These are phyloP conservation scores for Neofelis nebulosa DNA, from an alignment of 2,113 vertebrate genomes.

Conservation along the genomic window DNA sequence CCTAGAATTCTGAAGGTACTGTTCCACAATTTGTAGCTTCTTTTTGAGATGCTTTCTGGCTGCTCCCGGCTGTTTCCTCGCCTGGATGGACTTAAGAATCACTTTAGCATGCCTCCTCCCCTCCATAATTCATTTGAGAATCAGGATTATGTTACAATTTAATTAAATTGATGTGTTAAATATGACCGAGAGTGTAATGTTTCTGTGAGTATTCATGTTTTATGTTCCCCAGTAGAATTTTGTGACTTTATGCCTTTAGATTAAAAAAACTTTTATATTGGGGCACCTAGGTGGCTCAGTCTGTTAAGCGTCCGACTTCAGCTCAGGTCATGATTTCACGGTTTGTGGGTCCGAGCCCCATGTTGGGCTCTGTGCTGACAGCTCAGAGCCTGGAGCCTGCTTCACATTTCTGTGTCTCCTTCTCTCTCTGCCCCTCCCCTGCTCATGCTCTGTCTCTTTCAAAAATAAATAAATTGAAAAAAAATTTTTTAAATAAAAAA, in stretches of 20 bases:
- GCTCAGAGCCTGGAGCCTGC: no score
- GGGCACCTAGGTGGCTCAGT: no score
- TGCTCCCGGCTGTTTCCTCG: neutral
- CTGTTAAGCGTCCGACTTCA: no score
- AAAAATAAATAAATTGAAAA: no score
- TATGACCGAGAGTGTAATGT: neutral
- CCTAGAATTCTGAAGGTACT: neutral
- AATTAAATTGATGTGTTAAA: neutral
- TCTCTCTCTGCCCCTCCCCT: no score
- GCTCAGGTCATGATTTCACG: no score
- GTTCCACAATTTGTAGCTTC: neutral
- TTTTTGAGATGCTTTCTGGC: neutral
- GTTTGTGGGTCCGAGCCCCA: no score
- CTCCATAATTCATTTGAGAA: slow-evolving; percentile 4
- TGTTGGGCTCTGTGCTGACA: no score
- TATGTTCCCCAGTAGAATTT: neutral
- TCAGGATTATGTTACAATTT: neutral
- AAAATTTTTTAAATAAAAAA: no score
- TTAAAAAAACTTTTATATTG: no score
- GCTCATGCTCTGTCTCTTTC: no score
- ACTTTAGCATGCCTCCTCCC: neutral
- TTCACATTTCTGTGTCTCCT: no score
- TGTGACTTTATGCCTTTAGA: neutral
- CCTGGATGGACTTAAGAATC: neutral
- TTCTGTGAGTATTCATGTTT: neutral